Percentiles rank a stretch among this genome's conserved stretches.
phyloP scores from a whole-genome alignment of 2,113 vertebrate species.

The Ictalurus furcatus region DNA sequence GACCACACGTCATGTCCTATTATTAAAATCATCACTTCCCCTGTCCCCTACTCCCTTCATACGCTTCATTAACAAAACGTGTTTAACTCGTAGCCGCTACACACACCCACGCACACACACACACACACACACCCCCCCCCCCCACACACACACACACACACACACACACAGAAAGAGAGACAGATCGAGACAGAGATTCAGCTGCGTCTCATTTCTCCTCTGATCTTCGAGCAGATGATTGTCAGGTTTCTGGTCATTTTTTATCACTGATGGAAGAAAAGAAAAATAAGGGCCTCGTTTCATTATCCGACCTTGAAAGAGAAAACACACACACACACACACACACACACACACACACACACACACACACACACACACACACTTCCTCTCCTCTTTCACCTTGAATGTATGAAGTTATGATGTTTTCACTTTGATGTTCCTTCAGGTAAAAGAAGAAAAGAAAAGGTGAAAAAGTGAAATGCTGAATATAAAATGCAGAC shows the following conservation, averaged over 20 bases:
- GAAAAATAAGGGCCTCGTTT: neutral
- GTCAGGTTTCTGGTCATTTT: neutral
- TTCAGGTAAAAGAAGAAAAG: neutral
- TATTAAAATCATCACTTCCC: neutral
- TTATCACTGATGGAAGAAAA: neutral
- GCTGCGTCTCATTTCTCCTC: neutral
- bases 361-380: neutral
- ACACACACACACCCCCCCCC: neutral
- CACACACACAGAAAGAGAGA: neutral
- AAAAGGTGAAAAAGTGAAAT: conserved; percentile 10
- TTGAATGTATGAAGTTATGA: neutral
- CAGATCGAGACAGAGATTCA: neutral
- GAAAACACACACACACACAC: neutral
- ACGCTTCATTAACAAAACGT: neutral
- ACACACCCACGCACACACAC: neutral
- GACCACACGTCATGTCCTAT: neutral
- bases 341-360: neutral
- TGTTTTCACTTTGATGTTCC: conserved; percentile 19
- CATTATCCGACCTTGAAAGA: neutral
- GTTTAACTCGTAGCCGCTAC: neutral
- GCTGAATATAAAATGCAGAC: neutral
- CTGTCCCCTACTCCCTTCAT: neutral
- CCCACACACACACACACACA: neutral
- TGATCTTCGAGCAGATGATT: neutral
- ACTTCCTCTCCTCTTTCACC: neutral